Evolutionary conservation across 2,888 invertebrate genomes (phyloP).

Genomic region (Phania funesta): DNA sequence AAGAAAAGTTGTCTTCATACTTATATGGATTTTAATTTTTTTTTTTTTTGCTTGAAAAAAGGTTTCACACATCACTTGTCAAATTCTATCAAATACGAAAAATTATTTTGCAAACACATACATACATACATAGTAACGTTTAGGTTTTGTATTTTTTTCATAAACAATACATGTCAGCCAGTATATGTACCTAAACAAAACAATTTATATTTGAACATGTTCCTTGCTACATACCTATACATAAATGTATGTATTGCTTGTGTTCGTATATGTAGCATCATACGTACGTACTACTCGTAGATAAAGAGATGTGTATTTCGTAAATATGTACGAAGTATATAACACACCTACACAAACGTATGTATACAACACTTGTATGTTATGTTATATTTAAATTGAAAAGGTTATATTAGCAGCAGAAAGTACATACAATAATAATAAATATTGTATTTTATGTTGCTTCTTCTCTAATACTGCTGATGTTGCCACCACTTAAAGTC

Average conservation of each 20-base stretch:
- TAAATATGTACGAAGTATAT: too few species aligned
- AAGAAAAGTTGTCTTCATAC: neutral
- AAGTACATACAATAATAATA: neutral
- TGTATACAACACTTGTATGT: too few species aligned
- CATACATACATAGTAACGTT: too few species aligned
- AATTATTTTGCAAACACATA: neutral
- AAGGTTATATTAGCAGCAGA: conserved; percentile 11
- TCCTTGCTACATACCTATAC: neutral
- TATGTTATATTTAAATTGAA: conserved; percentile 1
- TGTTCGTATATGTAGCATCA: neutral
- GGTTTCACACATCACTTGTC: neutral
- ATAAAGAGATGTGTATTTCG: neutral
- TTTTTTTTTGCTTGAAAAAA: neutral
- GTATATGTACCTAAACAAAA: neutral
- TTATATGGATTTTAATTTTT: neutral
- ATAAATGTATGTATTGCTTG: neutral
- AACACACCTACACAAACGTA: too few species aligned
- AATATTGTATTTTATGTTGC: neutral
- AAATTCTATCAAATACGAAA: neutral
- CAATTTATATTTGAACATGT: neutral
- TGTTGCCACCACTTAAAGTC: conserved; percentile 10
- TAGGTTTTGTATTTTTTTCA: conserved; percentile 7
- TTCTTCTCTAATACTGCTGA: neutral
- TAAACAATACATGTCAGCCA: neutral
- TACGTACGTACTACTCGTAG: too few species aligned